Evolutionary conservation across 2,797 vertebrate species (phyloP).

Genomic region (Mormyrus proboscirostris): DNA sequence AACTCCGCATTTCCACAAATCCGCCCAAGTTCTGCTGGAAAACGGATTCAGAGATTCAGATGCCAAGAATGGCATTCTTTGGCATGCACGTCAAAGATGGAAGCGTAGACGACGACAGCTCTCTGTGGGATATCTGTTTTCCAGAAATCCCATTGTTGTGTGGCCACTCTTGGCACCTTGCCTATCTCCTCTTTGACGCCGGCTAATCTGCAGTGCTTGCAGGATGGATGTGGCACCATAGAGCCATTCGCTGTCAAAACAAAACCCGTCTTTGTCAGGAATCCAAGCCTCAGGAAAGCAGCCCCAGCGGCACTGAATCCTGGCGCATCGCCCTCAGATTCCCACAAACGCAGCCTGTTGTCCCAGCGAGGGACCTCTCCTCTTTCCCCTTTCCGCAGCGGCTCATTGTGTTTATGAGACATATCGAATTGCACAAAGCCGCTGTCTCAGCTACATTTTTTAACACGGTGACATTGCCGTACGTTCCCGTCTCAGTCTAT

Average conservation of each 20-base stretch:
- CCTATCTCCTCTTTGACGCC: slow-evolving; percentile 22
- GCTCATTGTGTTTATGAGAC: background rate
- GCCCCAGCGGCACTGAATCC: slow-evolving; percentile 18
- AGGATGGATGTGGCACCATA: slow-evolving; percentile 29
- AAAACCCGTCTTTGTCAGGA: slow-evolving; percentile 34
- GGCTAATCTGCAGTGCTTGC: slow-evolving; percentile 21
- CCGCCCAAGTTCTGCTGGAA: background rate
- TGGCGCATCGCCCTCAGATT: slow-evolving; percentile 19
- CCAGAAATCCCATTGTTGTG: slow-evolving; percentile 14
- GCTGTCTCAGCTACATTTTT: slow-evolving; percentile 13
- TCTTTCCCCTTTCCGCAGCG: background rate
- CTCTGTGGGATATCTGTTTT: background rate
- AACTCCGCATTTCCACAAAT: background rate
- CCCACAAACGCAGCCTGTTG: background rate
- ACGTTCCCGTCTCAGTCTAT: background rate
- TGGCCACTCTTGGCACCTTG: slow-evolving; percentile 19
- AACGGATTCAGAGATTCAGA: background rate
- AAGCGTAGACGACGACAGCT: background rate
- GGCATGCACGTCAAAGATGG: slow-evolving; percentile 5
- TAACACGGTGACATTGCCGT: background rate
- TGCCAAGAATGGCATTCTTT: background rate
- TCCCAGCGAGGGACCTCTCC: background rate
- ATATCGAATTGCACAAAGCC: background rate
- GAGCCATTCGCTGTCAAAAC: slow-evolving; percentile 36
- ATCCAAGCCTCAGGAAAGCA: slow-evolving; percentile 35